A percentile compares a stretch with the other conserved stretches of the same genome.
These are phyloP conservation scores for Oreochromis tanganicae DNA, from an alignment of 2,113 vertebrate species.

Conservation along the genomic window DNA sequence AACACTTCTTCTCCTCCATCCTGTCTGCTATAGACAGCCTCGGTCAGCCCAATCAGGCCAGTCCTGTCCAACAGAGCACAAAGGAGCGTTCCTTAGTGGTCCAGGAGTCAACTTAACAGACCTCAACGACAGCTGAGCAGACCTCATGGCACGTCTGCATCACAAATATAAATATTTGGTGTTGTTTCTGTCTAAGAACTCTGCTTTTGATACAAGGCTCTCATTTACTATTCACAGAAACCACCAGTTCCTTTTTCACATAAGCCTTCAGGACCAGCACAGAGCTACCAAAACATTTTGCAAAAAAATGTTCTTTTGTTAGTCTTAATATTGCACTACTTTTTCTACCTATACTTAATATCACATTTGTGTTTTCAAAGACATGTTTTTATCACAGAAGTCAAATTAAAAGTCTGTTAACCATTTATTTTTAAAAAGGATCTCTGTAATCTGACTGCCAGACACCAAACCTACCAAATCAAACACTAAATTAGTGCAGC, in stretches of 20 bases:
- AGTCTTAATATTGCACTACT: background rate
- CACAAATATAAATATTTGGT: background rate
- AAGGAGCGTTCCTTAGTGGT: background rate
- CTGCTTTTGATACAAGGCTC: background rate
- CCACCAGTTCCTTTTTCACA: background rate
- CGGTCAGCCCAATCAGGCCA: constrained; percentile 23
- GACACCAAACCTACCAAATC: background rate
- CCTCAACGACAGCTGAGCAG: background rate
- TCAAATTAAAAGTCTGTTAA: background rate
- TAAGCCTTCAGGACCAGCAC: background rate
- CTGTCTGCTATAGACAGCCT: constrained; percentile 72
- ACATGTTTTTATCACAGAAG: background rate
- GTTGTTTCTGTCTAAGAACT: background rate
- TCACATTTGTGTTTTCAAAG: background rate
- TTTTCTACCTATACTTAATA: background rate
- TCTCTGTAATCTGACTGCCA: background rate
- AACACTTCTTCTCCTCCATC: constrained; percentile 77
- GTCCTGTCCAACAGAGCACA: background rate
- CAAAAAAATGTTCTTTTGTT: background rate
- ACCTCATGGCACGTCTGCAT: background rate
- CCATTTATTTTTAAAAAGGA: background rate
- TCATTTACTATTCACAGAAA: background rate
- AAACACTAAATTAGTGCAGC: background rate
- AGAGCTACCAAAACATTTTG: background rate
- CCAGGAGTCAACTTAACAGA: background rate